These are phyloP conservation scores for Lophura nycthemera DNA, from an alignment of 2,113 vertebrate genomes.

Conservation along the genomic window DNA sequence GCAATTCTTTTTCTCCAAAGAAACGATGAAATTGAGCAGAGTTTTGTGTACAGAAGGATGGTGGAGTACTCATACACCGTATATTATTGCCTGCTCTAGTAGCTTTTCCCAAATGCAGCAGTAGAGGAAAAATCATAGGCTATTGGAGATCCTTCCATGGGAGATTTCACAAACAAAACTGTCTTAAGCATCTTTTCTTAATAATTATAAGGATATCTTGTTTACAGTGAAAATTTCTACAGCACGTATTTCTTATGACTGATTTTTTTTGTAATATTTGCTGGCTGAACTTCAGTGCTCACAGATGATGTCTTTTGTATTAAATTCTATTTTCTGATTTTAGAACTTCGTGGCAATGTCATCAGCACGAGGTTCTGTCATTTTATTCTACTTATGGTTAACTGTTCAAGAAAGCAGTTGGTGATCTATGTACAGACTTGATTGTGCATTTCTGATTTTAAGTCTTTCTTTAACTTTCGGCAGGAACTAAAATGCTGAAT, in stretches of 20 bases:
- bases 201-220: background rate
- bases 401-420: background rate
- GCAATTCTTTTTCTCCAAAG: background rate
- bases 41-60: background rate
- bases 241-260: background rate
- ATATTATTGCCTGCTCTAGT: background rate
- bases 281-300: background rate
- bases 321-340: background rate
- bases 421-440: background rate
- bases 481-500: constrained; percentile 99
- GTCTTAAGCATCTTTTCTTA: background rate
- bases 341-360: background rate
- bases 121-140: background rate
- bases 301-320: background rate
- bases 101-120: background rate
- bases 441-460: background rate
- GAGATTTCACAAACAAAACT: background rate
- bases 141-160: background rate
- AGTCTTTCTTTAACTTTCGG: constrained; percentile 49
- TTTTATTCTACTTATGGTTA: background rate
- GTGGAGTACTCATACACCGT: background rate
- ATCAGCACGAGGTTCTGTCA: background rate
- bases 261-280: background rate
- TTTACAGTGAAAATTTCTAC: background rate
- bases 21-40: background rate